A percentile compares a stretch with the other conserved stretches of the same genome.
Evolutionary conservation across 2,888 invertebrate species (phyloP).

Genomic region (Drosophila tanythrix): DNA sequence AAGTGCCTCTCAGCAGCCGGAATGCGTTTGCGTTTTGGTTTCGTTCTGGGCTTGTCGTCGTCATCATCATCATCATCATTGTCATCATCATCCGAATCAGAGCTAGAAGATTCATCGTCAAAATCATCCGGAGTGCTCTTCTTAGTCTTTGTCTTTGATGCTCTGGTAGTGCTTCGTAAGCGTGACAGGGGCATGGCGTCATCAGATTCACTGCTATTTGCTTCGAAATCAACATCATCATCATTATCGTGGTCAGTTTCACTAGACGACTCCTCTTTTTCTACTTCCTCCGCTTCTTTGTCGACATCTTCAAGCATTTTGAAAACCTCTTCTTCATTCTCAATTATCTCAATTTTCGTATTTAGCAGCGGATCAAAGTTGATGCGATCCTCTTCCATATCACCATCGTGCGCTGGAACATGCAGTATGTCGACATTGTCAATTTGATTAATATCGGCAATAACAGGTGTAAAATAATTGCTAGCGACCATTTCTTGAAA

Average conservation of each 20-base stretch:
- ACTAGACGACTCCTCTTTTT: slow-evolving; percentile 44
- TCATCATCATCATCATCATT: slow-evolving; percentile 33
- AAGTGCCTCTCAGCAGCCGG: slow-evolving; percentile 71
- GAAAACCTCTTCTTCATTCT: slow-evolving; percentile 78
- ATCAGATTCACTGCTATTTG: slow-evolving; percentile 68
- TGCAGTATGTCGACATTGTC: slow-evolving; percentile 72
- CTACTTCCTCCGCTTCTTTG: slow-evolving; percentile 67
- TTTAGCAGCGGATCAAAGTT: slow-evolving; percentile 51
- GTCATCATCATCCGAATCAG: slow-evolving; percentile 50
- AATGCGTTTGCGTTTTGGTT: slow-evolving; percentile 70
- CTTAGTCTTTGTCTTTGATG: slow-evolving; percentile 45
- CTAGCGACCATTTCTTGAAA: slow-evolving; percentile 73
- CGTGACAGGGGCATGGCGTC: slow-evolving; percentile 75
- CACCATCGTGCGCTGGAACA: slow-evolving; percentile 53
- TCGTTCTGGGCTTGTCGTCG: slow-evolving; percentile 39
- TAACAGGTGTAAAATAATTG: slow-evolving; percentile 55
- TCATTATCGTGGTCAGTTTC: slow-evolving; percentile 68
- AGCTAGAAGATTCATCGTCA: slow-evolving; percentile 53
- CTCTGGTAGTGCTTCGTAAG: slow-evolving; percentile 24
- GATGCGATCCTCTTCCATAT: slow-evolving; percentile 75
- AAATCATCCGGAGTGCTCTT: slow-evolving; percentile 40
- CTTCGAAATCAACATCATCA: slow-evolving; percentile 70
- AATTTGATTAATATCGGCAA: slow-evolving; percentile 57
- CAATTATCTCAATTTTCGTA: slow-evolving; percentile 75
- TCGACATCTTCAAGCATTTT: slow-evolving; percentile 78